Conservation (phyloP, 2,888 invertebrate genomes). For the Osedax frankpressi region DNA sequence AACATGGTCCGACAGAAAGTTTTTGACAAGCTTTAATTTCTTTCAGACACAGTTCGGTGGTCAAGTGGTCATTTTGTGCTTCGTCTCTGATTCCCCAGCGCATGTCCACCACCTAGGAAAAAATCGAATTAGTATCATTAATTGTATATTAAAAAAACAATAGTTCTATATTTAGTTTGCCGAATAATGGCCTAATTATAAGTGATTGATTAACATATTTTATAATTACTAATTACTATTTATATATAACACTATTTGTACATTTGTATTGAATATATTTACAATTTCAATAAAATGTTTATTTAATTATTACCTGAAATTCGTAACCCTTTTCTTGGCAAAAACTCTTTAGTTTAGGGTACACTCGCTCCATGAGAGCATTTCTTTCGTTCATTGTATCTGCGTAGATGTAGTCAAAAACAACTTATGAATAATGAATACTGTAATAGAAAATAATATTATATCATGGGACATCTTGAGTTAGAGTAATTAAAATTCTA, state of each 20-base stretch:
- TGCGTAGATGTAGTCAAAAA: constrained; percentile 22
- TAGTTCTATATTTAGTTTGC: too few relatives aligned
- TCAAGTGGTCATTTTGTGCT: constrained; percentile 37
- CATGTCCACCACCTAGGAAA: constrained; percentile 35
- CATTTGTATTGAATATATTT: too few relatives aligned
- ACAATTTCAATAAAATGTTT: too few relatives aligned
- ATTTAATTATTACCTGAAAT: constrained; percentile 34
- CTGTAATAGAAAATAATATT: too few relatives aligned
- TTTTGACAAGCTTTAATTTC: constrained; percentile 36
- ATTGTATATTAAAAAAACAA: too few relatives aligned
- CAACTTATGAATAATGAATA: too few relatives aligned
- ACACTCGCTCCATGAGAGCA: constrained; percentile 35
- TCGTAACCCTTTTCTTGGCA: constrained; percentile 37
- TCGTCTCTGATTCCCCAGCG: constrained; percentile 40
- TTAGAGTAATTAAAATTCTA: too few relatives aligned
- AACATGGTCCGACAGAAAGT: constrained; percentile 39
- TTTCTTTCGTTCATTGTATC: constrained; percentile 38
- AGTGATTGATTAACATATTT: neutral
- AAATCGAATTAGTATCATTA: too few relatives aligned
- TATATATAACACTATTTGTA: neutral
- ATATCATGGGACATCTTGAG: too few relatives aligned
- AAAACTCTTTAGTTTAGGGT: constrained; percentile 34
- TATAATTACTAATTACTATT: too few relatives aligned
- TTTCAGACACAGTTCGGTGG: constrained; percentile 37
- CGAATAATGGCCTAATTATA: neutral